Evolutionary conservation across 1,140 invertebrate genomes (phyloP).

Genomic region (Sweltsa coloradensis): DNA sequence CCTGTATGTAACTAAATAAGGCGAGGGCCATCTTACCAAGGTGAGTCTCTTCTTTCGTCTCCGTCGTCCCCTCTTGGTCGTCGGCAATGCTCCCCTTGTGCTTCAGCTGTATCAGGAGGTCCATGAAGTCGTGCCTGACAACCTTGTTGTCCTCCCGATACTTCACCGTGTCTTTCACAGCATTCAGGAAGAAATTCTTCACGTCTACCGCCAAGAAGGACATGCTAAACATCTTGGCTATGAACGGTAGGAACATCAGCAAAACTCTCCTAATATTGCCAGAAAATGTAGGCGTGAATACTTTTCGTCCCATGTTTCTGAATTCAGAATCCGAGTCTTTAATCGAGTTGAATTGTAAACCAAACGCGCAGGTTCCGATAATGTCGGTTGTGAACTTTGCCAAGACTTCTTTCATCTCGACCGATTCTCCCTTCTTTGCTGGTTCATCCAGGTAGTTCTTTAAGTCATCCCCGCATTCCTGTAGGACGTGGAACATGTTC

Average conservation of each 20-base stretch:
- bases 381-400: constrained; percentile 48
- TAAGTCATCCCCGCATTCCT: constrained; percentile 19
- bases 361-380: constrained; percentile 47
- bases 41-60: no score
- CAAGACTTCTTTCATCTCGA: constrained; percentile 41
- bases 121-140: constrained; percentile 29
- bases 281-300: constrained; percentile 16
- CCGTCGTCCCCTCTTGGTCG: no score
- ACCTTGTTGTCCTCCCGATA: constrained; percentile 27
- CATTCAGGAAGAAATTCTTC: constrained; percentile 26
- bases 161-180: constrained; percentile 26
- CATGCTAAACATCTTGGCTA: not conserved
- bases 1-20: no score
- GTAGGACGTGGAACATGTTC: constrained; percentile 19
- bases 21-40: no score
- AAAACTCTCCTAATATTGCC: not conserved
- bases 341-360: constrained; percentile 42
- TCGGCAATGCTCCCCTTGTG: constrained; percentile 15
- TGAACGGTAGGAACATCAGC: not conserved
- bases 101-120: constrained; percentile 27
- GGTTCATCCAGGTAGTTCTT: constrained; percentile 26
- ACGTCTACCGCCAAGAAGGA: constrained; percentile 1
- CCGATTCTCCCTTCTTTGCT: constrained; percentile 20
- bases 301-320: constrained; percentile 19
- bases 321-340: constrained; percentile 39